phyloP scores from a whole-genome alignment of 2,888 invertebrate species.

The Capitulum mitella region DNA sequence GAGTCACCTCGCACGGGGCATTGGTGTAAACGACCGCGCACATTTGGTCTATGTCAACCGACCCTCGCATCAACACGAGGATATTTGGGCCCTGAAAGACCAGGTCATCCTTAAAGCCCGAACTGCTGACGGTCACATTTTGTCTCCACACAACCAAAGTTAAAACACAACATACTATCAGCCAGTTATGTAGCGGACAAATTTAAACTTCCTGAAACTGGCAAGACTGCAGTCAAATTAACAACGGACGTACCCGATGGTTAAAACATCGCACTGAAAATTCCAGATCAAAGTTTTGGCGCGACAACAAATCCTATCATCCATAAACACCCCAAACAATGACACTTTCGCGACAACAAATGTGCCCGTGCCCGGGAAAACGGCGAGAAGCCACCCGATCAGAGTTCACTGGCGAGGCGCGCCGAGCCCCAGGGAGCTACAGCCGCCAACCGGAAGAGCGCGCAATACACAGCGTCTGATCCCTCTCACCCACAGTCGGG shows the following conservation, averaged over 20 bases:
- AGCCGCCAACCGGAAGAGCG: too few relatives aligned
- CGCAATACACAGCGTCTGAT: too few relatives aligned
- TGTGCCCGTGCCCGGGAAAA: too few relatives aligned
- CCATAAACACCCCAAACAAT: too few relatives aligned
- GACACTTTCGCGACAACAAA: too few relatives aligned
- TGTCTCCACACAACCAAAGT: neutral
- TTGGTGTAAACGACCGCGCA: neutral
- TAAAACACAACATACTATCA: neutral
- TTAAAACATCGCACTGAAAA: neutral
- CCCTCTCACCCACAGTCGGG: neutral
- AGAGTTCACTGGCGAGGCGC: too few relatives aligned
- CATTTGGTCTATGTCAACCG: too few relatives aligned
- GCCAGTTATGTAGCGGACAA: neutral
- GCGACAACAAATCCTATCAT: neutral
- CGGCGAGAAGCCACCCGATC: too few relatives aligned
- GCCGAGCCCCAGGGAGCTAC: too few relatives aligned
- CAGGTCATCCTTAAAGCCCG: neutral
- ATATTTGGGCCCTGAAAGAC: neutral
- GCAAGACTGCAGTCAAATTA: neutral
- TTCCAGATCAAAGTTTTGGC: neutral
- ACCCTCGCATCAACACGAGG: neutral
- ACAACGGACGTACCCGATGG: neutral
- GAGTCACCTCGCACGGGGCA: neutral
- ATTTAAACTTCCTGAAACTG: slow-evolving; percentile 1
- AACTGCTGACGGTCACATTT: neutral